Evolutionary conservation across 1,140 invertebrate species (phyloP).

Genomic region (Anthonomus grandis): DNA sequence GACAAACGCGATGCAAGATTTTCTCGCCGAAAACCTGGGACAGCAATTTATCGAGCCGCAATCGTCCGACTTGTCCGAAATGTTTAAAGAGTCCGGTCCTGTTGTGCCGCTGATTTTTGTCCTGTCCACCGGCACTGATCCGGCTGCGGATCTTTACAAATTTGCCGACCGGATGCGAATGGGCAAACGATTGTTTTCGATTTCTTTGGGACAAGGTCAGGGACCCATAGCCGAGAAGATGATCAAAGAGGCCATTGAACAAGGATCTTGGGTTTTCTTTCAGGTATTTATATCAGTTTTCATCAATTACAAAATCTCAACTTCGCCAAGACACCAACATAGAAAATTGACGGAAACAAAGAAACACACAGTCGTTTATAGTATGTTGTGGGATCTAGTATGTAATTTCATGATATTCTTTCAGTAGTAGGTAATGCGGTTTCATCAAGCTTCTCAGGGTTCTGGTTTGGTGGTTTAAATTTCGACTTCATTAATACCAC

Average conservation of each 20-base stretch:
- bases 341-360: too few species aligned
- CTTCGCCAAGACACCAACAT: too few species aligned
- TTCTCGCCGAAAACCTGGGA: slow-evolving; percentile 59
- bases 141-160: slow-evolving; percentile 60
- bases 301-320: too few species aligned
- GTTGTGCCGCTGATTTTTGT: slow-evolving; percentile 66
- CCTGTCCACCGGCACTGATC: slow-evolving; percentile 69
- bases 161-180: slow-evolving; percentile 64
- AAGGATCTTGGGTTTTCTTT: slow-evolving; percentile 65
- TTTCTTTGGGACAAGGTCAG: slow-evolving; percentile 73
- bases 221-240: slow-evolving; percentile 62
- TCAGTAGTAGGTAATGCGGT: too few species aligned
- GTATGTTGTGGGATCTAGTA: too few species aligned
- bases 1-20: slow-evolving; percentile 65
- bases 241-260: slow-evolving; percentile 58
- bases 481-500: too few species aligned
- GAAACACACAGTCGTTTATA: too few species aligned
- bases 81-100: slow-evolving; percentile 63
- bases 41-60: slow-evolving; percentile 65
- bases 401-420: too few species aligned
- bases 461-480: too few species aligned
- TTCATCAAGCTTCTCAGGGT: too few species aligned
- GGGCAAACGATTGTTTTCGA: slow-evolving; percentile 57
- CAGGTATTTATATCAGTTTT: too few species aligned
- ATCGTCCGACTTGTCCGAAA: slow-evolving; percentile 59